phyloP scores from a whole-genome alignment of 2,888 invertebrate genomes.

The Cataglyphis albicans region DNA sequence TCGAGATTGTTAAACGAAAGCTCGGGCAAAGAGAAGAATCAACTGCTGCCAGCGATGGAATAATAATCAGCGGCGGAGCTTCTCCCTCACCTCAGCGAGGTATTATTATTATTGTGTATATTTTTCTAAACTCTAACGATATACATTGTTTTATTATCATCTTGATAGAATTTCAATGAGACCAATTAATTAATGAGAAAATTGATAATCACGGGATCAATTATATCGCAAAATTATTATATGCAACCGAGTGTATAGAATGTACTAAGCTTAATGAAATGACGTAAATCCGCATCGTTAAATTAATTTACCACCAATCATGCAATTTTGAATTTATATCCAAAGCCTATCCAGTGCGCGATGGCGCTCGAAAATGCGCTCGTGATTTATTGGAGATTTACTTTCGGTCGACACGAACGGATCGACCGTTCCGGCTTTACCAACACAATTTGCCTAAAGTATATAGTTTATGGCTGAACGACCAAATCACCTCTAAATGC shows the following conservation, averaged over 20 bases:
- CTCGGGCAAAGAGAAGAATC: not conserved
- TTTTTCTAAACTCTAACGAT: constrained; percentile 43
- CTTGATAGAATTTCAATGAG: constrained; percentile 47
- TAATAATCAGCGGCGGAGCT: constrained; percentile 40
- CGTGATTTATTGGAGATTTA: constrained; percentile 53
- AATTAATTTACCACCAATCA: constrained; percentile 58
- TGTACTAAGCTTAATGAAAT: constrained; percentile 57
- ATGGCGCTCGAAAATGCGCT: constrained; percentile 43
- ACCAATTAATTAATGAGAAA: constrained; percentile 57
- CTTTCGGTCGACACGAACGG: constrained; percentile 36
- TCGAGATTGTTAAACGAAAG: constrained; percentile 36
- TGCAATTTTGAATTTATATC: constrained; percentile 56
- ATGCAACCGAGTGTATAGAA: constrained; percentile 50
- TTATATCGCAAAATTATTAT: constrained; percentile 57
- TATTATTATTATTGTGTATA: constrained; percentile 13
- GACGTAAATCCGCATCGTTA: constrained; percentile 57
- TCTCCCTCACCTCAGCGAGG: not conserved
- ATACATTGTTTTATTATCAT: constrained; percentile 41
- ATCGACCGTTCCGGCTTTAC: constrained; percentile 13
- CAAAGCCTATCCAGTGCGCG: constrained; percentile 25
- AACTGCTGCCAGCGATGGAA: constrained; percentile 37
- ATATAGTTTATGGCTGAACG: constrained; percentile 29
- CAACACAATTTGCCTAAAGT: constrained; percentile 32
- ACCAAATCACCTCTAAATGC: constrained; percentile 3
- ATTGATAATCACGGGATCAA: constrained; percentile 56